phyloP scores from a whole-genome alignment of 2,888 invertebrate genomes.

The Drosophila falleni region DNA sequence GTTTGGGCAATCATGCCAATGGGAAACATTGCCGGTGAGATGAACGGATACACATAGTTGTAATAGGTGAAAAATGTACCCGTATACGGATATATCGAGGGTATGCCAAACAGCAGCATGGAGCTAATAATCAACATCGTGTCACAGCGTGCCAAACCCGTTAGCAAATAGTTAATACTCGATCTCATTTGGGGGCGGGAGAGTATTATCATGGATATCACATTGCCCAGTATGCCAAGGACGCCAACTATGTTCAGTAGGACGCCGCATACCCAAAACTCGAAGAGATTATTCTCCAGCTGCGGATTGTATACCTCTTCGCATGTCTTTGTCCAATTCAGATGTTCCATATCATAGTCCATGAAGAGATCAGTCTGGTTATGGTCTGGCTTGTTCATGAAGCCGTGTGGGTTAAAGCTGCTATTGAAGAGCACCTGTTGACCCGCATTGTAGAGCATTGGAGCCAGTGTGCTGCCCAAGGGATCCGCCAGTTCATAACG shows the following conservation, averaged over 20 bases:
- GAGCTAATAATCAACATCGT: constrained; percentile 95
- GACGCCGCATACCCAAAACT: constrained; percentile 93
- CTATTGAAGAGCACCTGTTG: constrained; percentile 24
- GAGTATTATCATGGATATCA: constrained; percentile 95
- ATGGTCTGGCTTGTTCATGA: neutral
- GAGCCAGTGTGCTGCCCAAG: constrained; percentile 37
- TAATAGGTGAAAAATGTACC: constrained; percentile 91
- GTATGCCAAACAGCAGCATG: constrained; percentile 93
- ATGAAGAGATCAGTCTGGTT: constrained; percentile 44
- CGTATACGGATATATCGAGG: constrained; percentile 93
- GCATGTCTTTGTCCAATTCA: constrained; percentile 69
- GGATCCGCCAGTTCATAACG: constrained; percentile 60
- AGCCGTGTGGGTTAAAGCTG: constrained; percentile 9
- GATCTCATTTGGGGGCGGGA: constrained; percentile 98
- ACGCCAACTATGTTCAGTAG: constrained; percentile 92
- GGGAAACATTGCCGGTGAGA: constrained; percentile 93
- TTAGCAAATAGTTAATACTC: constrained; percentile 97
- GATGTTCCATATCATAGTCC: constrained; percentile 41
- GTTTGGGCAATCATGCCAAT: constrained; percentile 95
- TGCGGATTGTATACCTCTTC: constrained; percentile 78
- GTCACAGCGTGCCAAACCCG: constrained; percentile 97
- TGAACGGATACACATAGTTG: constrained; percentile 92
- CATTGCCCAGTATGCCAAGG: constrained; percentile 95
- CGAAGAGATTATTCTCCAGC: constrained; percentile 87
- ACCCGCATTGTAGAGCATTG: constrained; percentile 27